Conservation (phyloP, 2,797 vertebrate genomes). For the Corythornis leucogaster region DNA sequence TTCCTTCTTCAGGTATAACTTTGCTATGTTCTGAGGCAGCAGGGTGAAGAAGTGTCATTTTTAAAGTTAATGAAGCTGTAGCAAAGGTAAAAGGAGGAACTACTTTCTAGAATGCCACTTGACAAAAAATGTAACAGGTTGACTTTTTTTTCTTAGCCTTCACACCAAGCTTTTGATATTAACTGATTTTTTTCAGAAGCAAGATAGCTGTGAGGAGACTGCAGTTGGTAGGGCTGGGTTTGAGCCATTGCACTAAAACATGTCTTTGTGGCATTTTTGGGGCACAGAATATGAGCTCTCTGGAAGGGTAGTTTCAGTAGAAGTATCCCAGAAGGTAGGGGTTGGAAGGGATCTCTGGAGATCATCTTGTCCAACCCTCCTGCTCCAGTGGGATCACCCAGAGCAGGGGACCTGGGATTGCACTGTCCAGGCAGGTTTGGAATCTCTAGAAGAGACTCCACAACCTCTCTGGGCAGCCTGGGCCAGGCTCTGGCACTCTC, state of each 20-base stretch:
- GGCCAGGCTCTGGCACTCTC: not conserved
- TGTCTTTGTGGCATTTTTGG: rapidly evolving
- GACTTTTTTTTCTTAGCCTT: not conserved
- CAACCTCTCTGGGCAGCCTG: not conserved
- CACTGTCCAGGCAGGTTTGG: not conserved
- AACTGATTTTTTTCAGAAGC: not conserved
- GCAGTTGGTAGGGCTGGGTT: not conserved
- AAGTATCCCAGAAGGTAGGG: not conserved
- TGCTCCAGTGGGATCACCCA: not conserved
- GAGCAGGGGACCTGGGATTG: not conserved
- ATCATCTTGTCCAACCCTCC: not conserved
- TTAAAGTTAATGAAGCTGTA: not conserved
- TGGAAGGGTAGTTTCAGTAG: not conserved
- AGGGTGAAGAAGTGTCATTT: not conserved
- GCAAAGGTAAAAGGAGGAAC: not conserved
- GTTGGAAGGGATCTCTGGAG: not conserved
- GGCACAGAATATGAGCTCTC: not conserved
- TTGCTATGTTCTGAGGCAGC: not conserved
- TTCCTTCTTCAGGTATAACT: not conserved
- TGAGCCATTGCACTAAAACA: rapidly evolving
- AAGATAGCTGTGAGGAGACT: not conserved
- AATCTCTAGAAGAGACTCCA: not conserved
- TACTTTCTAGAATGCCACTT: not conserved
- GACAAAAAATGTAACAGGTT: not conserved
- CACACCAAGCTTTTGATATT: not conserved